A percentile compares a stretch with the other conserved stretches of the same genome.
Evolutionary conservation across 2,113 vertebrate species (phyloP).

Genomic region (Noctilio leporinus): DNA sequence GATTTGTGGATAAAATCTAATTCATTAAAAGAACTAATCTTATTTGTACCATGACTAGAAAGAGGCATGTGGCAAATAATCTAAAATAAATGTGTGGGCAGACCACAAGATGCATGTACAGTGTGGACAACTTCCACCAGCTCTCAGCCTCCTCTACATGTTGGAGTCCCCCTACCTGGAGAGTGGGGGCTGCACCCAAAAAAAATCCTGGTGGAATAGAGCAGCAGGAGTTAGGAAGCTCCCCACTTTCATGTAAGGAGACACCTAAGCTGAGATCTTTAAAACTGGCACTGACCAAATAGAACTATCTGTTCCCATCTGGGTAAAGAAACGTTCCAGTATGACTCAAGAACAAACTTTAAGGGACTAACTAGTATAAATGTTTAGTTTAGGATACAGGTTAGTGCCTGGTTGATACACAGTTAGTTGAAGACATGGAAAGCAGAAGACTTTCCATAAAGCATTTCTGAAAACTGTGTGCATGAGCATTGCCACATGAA

Average conservation of each 20-base stretch:
- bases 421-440: neutral
- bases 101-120: neutral
- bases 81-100: neutral
- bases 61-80: neutral
- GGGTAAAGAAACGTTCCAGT: neutral
- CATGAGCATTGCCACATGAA: neutral
- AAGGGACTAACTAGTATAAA: neutral
- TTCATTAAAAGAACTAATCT: neutral
- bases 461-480: neutral
- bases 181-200: neutral
- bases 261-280: neutral
- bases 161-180: neutral
- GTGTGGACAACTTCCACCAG: fast-evolving
- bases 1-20: neutral
- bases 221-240: neutral
- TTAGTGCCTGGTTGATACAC: neutral
- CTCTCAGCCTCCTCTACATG: neutral
- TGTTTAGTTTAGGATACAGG: neutral
- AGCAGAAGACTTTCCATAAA: neutral
- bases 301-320: neutral
- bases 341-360: neutral
- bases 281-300: neutral
- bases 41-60: neutral
- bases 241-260: neutral
- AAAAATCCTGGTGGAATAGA: neutral